Evolutionary conservation across 2,797 vertebrate species (phyloP).

Genomic region (Synanceia verrucosa): DNA sequence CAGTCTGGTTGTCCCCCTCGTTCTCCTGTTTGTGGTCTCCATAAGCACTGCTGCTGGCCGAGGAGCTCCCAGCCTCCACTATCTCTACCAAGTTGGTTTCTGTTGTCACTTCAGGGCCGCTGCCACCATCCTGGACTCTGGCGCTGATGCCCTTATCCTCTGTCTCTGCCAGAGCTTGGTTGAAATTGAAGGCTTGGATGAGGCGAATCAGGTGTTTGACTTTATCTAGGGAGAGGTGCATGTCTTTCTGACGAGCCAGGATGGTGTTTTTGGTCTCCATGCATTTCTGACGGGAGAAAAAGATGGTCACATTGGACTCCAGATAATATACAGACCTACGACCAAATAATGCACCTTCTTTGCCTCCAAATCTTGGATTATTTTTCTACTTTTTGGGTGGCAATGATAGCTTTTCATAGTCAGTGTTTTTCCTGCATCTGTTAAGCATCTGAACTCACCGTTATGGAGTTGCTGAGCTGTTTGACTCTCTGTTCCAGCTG

Average conservation of each 20-base stretch:
- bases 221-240: slow-evolving; percentile 97
- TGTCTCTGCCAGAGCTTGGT: slow-evolving; percentile 87
- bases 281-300: slow-evolving; percentile 89
- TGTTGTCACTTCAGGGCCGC: slow-evolving; percentile 14
- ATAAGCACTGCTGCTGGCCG: background rate
- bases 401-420: too few relatives aligned
- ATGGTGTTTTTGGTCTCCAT: slow-evolving; percentile 99
- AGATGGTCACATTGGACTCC: background rate
- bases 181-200: slow-evolving; percentile 96
- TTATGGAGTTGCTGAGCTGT: slow-evolving; percentile 97
- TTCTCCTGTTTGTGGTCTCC: slow-evolving; percentile 11
- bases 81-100: slow-evolving; percentile 43
- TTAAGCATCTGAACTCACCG: slow-evolving; percentile 83
- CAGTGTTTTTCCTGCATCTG: too few relatives aligned
- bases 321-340: background rate
- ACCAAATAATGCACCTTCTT: background rate
- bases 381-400: background rate
- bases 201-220: slow-evolving; percentile 96
- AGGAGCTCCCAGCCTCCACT: slow-evolving; percentile 10
- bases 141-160: slow-evolving; percentile 39
- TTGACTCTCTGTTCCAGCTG: slow-evolving; percentile 98
- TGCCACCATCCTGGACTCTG: slow-evolving; percentile 37
- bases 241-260: slow-evolving; percentile 97
- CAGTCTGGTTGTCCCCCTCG: background rate
- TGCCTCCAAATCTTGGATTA: background rate